phyloP scores from a whole-genome alignment of 2,797 vertebrate species.

The Typhlichthys subterraneus region DNA sequence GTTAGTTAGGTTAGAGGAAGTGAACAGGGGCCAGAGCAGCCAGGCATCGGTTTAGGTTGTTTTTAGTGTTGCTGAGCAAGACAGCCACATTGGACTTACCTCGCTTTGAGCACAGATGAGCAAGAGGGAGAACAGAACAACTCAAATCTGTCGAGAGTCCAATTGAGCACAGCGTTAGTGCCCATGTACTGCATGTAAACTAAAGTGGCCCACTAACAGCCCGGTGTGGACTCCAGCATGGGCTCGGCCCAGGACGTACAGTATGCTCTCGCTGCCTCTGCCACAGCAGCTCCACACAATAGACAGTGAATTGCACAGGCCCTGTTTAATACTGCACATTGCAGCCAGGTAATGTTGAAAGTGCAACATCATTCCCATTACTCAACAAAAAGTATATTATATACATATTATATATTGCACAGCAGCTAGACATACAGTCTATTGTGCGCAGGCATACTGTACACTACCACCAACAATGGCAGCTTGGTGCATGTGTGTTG shows the following conservation, averaged over 20 bases:
- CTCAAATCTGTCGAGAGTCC: slow-evolving; percentile 78
- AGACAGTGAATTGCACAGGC: slow-evolving; percentile 50
- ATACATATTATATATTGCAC: too few species aligned
- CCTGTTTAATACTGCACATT: slow-evolving; percentile 50
- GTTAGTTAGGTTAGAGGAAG: slow-evolving; percentile 72
- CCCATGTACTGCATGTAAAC: not conserved
- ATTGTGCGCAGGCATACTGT: too few species aligned
- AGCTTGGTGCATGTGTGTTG: too few species aligned
- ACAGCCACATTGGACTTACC: slow-evolving; percentile 68
- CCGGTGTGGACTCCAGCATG: slow-evolving; percentile 37
- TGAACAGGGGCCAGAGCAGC: not conserved
- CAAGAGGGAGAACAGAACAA: slow-evolving; percentile 58
- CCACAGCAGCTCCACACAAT: slow-evolving; percentile 73
- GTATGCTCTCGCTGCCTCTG: slow-evolving; percentile 62
- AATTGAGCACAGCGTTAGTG: slow-evolving; percentile 55
- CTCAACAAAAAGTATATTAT: too few species aligned
- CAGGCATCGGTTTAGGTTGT: slow-evolving; percentile 51
- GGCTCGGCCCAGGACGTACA: slow-evolving; percentile 41
- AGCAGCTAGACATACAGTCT: too few species aligned
- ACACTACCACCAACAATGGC: too few species aligned
- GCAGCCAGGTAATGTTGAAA: not conserved
- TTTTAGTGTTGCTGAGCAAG: slow-evolving; percentile 57
- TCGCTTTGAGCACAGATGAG: slow-evolving; percentile 37
- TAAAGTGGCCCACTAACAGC: slow-evolving; percentile 11
- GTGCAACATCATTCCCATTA: too few species aligned